These are phyloP conservation scores for Octonoba sinensis DNA, from an alignment of 2,888 invertebrate genomes.

Conservation along the genomic window DNA sequence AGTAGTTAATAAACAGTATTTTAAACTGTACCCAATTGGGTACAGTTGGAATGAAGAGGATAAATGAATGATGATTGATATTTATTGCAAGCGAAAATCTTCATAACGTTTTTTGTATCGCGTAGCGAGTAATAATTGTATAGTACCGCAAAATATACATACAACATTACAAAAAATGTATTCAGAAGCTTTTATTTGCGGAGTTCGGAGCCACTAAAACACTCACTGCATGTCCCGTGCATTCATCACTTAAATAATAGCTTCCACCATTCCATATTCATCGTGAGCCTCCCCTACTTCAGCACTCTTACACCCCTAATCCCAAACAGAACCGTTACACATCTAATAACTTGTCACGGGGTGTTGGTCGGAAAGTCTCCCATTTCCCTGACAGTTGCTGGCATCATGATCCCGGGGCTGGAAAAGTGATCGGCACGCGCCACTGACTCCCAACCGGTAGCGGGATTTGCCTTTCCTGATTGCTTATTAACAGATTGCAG, in stretches of 20 bases:
- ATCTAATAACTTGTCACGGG: constrained; percentile 28
- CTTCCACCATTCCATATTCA: neutral
- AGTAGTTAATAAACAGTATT: no score
- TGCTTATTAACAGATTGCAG: constrained; percentile 34
- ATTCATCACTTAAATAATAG: no score
- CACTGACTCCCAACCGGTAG: constrained; percentile 42
- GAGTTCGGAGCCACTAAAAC: no score
- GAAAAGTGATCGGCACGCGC: constrained; percentile 27
- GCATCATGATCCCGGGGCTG: neutral
- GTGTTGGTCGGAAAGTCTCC: constrained; percentile 16
- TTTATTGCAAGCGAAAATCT: no score
- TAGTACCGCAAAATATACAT: no score
- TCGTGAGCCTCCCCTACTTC: neutral
- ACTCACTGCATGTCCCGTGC: neutral
- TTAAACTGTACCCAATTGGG: no score
- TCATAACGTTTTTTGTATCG: no score
- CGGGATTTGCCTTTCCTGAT: constrained; percentile 10
- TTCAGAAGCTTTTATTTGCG: no score
- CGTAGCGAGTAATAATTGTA: no score
- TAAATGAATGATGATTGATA: no score
- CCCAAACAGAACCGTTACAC: constrained; percentile 49
- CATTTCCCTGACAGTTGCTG: constrained; percentile 11
- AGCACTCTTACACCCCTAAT: constrained; percentile 7
- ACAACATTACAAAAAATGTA: no score
- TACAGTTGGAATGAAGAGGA: no score